These are phyloP conservation scores for Pogoniulus pusillus DNA, from an alignment of 2,797 vertebrate species.

Conservation along the genomic window DNA sequence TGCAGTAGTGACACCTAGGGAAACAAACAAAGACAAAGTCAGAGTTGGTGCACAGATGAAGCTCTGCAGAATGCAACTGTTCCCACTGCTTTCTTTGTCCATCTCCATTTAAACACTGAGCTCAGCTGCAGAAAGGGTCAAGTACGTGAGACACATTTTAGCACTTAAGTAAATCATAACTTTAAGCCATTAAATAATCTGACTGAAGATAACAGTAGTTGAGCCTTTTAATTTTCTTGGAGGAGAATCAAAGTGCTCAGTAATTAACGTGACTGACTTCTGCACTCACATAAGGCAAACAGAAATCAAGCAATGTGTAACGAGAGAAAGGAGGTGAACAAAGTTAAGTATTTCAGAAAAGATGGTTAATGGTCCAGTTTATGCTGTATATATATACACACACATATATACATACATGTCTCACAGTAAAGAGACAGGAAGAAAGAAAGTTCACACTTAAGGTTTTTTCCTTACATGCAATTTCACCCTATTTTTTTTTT, in stretches of 20 bases:
- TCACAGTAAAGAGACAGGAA: not conserved
- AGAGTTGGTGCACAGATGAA: not conserved
- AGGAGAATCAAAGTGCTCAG: not conserved
- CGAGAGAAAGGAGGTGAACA: not conserved
- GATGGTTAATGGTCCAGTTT: not conserved
- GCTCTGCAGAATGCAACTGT: not conserved
- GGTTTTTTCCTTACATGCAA: not conserved
- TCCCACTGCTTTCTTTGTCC: not conserved
- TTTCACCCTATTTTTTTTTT: not conserved
- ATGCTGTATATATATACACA: not conserved
- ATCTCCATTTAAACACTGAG: not conserved
- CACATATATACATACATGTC: too few species aligned
- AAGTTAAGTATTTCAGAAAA: not conserved
- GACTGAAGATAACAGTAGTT: not conserved
- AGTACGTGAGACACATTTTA: not conserved
- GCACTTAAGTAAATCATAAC: not conserved
- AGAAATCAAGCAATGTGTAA: not conserved
- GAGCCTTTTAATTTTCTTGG: not conserved
- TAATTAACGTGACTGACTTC: not conserved
- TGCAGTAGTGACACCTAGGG: conserved; percentile 97
- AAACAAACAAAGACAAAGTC: conserved; percentile 36
- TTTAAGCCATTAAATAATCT: not conserved
- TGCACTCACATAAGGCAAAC: not conserved
- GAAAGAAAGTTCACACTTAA: not conserved
- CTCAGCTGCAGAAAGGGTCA: not conserved